phyloP scores from a whole-genome alignment of 1,140 invertebrate genomes.

The Hesperophylax magnus region DNA sequence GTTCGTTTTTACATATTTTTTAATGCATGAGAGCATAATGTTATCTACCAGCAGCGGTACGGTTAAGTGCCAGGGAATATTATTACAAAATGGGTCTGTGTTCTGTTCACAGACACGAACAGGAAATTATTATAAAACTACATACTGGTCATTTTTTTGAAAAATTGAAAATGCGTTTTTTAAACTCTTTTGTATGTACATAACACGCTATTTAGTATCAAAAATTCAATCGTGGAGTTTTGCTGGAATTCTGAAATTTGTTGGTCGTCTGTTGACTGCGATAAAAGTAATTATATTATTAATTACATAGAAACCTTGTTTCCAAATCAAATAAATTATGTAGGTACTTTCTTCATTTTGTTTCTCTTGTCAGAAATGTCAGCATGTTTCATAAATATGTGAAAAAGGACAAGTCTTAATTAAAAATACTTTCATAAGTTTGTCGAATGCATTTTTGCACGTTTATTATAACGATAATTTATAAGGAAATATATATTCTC shows the following conservation, averaged over 20 bases:
- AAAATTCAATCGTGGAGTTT: too few relatives aligned
- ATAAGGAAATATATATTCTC: constrained; percentile 32
- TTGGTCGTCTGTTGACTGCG: too few relatives aligned
- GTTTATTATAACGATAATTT: constrained; percentile 37
- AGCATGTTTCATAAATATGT: too few relatives aligned
- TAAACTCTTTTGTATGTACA: too few relatives aligned
- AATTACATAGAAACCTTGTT: too few relatives aligned
- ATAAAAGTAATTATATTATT: too few relatives aligned
- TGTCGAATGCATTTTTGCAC: constrained; percentile 15
- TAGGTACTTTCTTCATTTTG: too few relatives aligned
- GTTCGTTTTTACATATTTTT: constrained; percentile 10
- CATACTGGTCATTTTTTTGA: not conserved
- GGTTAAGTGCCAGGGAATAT: not conserved
- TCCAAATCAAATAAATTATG: too few relatives aligned
- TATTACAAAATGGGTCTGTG: constrained; percentile 1
- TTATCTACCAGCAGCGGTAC: not conserved
- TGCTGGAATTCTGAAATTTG: too few relatives aligned
- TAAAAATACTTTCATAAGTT: constrained; percentile 1
- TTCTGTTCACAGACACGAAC: not conserved
- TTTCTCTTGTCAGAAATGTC: too few relatives aligned
- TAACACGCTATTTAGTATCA: too few relatives aligned
- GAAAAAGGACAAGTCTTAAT: not conserved
- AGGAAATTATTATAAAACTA: constrained; percentile 5
- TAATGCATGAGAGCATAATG: not conserved
- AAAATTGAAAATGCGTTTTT: too few relatives aligned